phyloP scores from a whole-genome alignment of 1,140 invertebrate genomes.

The Gonioctena quinquepunctata region DNA sequence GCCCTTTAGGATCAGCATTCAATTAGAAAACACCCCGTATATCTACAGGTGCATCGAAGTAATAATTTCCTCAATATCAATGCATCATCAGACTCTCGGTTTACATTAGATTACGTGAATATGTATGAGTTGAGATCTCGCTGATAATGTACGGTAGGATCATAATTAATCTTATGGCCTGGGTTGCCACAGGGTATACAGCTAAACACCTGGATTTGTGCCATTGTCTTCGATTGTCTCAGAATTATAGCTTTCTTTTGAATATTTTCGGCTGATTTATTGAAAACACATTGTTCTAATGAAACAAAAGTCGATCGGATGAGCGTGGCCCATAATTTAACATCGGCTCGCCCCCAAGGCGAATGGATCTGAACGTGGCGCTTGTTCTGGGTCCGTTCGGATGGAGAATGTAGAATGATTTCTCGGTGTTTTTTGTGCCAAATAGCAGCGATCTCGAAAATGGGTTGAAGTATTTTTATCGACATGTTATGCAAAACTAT shows the following conservation, averaged over 20 bases:
- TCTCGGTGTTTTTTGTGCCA: too few species aligned
- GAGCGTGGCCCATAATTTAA: conserved; percentile 8
- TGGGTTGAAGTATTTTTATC: too few species aligned
- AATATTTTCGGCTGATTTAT: conserved; percentile 31
- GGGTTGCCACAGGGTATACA: conserved; percentile 11
- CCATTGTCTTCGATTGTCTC: conserved; percentile 31
- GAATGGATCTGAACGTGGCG: neutral
- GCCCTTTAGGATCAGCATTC: too few species aligned
- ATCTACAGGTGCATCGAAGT: too few species aligned
- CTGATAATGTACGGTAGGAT: conserved; percentile 31
- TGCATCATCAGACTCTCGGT: neutral
- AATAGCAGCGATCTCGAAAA: too few species aligned
- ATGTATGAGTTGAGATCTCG: conserved; percentile 17
- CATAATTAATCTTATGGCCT: conserved; percentile 33
- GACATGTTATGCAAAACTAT: too few species aligned
- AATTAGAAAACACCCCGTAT: too few species aligned
- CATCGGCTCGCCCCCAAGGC: neutral
- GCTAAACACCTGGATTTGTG: conserved; percentile 36
- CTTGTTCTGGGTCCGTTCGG: too few species aligned
- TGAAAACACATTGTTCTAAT: conserved; percentile 15
- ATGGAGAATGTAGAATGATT: too few species aligned
- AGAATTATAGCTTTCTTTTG: conserved; percentile 36
- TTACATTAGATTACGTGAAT: neutral
- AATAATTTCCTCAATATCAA: neutral
- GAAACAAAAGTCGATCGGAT: neutral